Evolutionary conservation across 2,888 invertebrate genomes (phyloP).

Genomic region (Kryphioiulus occultus): DNA sequence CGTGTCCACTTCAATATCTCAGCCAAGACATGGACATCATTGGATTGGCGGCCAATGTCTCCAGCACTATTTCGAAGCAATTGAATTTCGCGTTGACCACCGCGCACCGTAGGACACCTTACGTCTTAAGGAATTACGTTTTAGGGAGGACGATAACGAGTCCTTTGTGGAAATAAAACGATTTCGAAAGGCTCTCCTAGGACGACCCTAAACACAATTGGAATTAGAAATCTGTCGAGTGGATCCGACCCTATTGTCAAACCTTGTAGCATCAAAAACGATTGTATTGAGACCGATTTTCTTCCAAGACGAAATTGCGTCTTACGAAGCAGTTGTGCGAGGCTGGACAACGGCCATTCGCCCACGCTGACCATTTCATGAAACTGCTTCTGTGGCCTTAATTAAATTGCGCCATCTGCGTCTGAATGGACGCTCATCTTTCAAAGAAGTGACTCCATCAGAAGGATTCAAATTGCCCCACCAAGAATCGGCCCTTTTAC

Average conservation of each 20-base stretch:
- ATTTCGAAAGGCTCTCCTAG: slow-evolving; percentile 27
- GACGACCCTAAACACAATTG: slow-evolving; percentile 11
- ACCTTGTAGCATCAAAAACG: slow-evolving; percentile 11
- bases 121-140: slow-evolving; percentile 27
- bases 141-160: neutral
- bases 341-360: neutral
- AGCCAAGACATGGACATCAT: neutral
- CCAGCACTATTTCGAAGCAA: neutral
- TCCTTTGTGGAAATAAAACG: slow-evolving; percentile 35
- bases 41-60: neutral
- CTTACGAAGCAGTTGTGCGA: neutral
- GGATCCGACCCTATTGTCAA: neutral
- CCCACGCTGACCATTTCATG: neutral
- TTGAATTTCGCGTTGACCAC: neutral
- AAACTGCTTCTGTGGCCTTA: neutral
- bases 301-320: neutral
- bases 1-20: neutral
- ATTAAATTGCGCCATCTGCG: slow-evolving; percentile 11
- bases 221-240: slow-evolving; percentile 35
- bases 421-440: neutral
- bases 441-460: neutral
- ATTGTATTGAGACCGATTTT: slow-evolving; percentile 25
- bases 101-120: slow-evolving; percentile 1
- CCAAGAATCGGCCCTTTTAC: neutral
- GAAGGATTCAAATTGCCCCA: neutral